Percentiles rank a stretch among this genome's conserved stretches.
These are phyloP conservation scores for Stegana nigrithorax DNA, from an alignment of 2,888 invertebrate species.

Conservation along the genomic window DNA sequence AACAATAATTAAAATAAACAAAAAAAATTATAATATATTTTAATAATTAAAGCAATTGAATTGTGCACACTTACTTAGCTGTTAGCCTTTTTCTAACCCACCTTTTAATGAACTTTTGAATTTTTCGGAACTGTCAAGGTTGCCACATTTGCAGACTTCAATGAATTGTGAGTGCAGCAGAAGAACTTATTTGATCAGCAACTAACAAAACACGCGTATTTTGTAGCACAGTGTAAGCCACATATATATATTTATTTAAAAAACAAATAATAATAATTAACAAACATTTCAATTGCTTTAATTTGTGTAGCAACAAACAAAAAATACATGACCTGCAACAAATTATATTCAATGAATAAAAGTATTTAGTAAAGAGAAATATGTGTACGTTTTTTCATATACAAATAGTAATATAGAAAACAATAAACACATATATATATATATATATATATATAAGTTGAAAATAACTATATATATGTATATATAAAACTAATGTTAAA, in stretches of 20 bases:
- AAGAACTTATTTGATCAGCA: too few relatives aligned
- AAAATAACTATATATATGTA: constrained; percentile 35
- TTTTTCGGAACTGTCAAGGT: constrained; percentile 7
- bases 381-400: too few relatives aligned
- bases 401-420: constrained; percentile 27
- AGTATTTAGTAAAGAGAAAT: not conserved
- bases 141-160: not conserved
- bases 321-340: constrained; percentile 4
- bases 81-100: too few relatives aligned
- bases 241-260: not conserved
- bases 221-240: too few relatives aligned
- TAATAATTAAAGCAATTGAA: constrained; percentile 15
- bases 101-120: constrained; percentile 9
- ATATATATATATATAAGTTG: constrained; percentile 18
- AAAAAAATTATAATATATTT: not conserved
- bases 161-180: too few relatives aligned
- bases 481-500: constrained; percentile 37
- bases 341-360: constrained; percentile 2
- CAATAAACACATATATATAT: constrained; percentile 12
- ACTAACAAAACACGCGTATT: too few relatives aligned
- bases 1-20: not conserved
- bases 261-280: not conserved
- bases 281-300: not conserved
- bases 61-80: not conserved
- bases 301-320: not conserved